These are phyloP conservation scores for Plectus sambesii DNA, from an alignment of 1,140 invertebrate genomes.

Conservation along the genomic window DNA sequence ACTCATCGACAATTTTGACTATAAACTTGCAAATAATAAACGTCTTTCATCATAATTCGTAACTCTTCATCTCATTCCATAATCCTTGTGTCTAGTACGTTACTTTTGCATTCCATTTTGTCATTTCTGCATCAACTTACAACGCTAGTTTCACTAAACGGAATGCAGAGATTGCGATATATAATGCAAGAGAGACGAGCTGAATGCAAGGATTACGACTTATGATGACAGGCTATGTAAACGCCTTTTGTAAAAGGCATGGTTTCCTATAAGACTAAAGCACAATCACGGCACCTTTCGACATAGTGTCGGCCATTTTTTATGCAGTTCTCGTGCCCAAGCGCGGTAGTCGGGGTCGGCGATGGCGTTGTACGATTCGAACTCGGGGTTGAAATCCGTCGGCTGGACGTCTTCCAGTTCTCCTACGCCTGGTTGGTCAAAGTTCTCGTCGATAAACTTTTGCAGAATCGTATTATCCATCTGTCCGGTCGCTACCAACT, in stretches of 20 bases:
- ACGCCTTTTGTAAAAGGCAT: too few species aligned
- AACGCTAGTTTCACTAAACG: too few species aligned
- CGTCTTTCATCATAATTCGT: too few species aligned
- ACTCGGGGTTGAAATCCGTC: conserved; percentile 24
- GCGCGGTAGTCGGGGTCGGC: conserved; percentile 55
- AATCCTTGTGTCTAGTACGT: too few species aligned
- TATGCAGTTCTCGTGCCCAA: conserved; percentile 49
- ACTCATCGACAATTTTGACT: too few species aligned
- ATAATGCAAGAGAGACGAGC: too few species aligned
- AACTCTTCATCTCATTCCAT: too few species aligned
- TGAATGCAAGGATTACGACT: too few species aligned
- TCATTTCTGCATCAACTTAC: neutral
- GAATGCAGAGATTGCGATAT: too few species aligned
- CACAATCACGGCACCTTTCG: conserved; percentile 54
- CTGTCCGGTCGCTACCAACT: conserved; percentile 12
- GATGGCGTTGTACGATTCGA: conserved; percentile 48
- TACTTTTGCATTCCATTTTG: neutral
- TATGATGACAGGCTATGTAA: too few species aligned
- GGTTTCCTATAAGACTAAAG: too few species aligned
- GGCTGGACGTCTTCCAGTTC: conserved; percentile 34
- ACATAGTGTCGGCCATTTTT: conserved; percentile 70
- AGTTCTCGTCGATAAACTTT: conserved; percentile 30
- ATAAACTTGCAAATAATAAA: too few species aligned
- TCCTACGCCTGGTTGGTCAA: conserved; percentile 35
- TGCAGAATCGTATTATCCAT: conserved; percentile 19